These are phyloP conservation scores for Scaptomyza cyrtandrae DNA, from an alignment of 2,888 invertebrate genomes.

Conservation along the genomic window DNA sequence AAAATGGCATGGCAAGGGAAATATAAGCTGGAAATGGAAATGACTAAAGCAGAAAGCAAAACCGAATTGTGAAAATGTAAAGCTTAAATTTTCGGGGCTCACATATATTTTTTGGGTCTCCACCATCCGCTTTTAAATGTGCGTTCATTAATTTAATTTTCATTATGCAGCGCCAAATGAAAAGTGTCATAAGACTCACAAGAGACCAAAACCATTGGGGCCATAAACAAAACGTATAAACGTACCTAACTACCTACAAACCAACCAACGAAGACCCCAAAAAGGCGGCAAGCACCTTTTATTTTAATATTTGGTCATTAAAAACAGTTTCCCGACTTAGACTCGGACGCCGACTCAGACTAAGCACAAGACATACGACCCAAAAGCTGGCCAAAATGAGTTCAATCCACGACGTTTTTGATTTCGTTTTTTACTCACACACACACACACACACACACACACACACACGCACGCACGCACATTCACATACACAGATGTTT, in stretches of 20 bases:
- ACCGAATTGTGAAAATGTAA: constrained; percentile 30
- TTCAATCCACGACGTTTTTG: constrained; percentile 38
- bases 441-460: background rate
- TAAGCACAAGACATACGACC: constrained; percentile 25
- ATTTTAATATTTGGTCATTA: constrained; percentile 77
- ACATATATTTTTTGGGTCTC: constrained; percentile 11
- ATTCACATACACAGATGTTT: constrained; percentile 14
- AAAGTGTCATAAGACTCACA: constrained; percentile 71
- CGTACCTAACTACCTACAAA: no score
- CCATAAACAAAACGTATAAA: constrained; percentile 65
- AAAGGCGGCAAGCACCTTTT: constrained; percentile 69
- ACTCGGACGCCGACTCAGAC: constrained; percentile 24
- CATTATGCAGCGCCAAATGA: constrained; percentile 68
- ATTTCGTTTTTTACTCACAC: constrained; percentile 29
- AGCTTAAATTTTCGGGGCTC: constrained; percentile 19
- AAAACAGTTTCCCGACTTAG: constrained; percentile 62
- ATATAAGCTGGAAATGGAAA: constrained; percentile 39
- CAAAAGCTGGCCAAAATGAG: constrained; percentile 22
- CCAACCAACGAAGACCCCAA: constrained; percentile 31
- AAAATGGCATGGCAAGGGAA: constrained; percentile 25
- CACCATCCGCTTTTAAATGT: constrained; percentile 61
- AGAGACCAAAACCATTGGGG: constrained; percentile 25
- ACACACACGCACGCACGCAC: constrained; percentile 1
- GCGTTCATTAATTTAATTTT: constrained; percentile 77
- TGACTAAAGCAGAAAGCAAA: constrained; percentile 36